Base-by-base conservation (phyloP, 2,888 invertebrate genomes). In the Pinctada fucata region DNA sequence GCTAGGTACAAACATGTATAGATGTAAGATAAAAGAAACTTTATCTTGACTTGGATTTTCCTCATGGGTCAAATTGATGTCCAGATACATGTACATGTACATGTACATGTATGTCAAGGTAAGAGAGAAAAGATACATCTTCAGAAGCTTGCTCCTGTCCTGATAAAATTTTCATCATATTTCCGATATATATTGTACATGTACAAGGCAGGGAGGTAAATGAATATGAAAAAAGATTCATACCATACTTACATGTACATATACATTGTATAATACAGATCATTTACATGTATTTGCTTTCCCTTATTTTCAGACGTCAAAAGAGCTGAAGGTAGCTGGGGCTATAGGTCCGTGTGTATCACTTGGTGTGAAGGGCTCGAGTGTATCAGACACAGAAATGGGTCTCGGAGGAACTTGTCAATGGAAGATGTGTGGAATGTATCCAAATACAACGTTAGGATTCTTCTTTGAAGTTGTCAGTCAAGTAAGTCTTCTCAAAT, bases 341-440 rank as follows among this genome's bases (percentile, higher is more conserved):
- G 97, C 97, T 3, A 97, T 99, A 82, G 99, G 99, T 8, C 96
- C 98, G 0, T 99, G 99, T 93, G 97, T 99, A 50, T 97, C 97
- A 0, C 94, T 97, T 63, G 97, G 97, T 90, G 96, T 97, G 82
- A 99, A 99, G 92, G 97, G 97, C 70, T 95, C 97, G 0, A 95
- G 96, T 88, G 98, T 99, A 73, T 97, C 98, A 0, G 99, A 99
- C 92, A 97, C 97, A 83, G 99, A 99, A 94, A 96, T 99, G 88
- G 99, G 99, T 76, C 95, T 99, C 94, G 99, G 99, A 52, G 97
- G 97, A 87, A 99, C 99, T 0, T 96, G 97, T 80, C 98, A 99
- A 91, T 99, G 99, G 99, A 99, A 99, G 93, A 95, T 99, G 94
- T 99, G 99, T 93, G 96, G 97, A 0, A 94, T 99, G 48, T 96